Evolutionary conservation across 2,797 vertebrate genomes (phyloP).

Genomic region (Sebastes minor): DNA sequence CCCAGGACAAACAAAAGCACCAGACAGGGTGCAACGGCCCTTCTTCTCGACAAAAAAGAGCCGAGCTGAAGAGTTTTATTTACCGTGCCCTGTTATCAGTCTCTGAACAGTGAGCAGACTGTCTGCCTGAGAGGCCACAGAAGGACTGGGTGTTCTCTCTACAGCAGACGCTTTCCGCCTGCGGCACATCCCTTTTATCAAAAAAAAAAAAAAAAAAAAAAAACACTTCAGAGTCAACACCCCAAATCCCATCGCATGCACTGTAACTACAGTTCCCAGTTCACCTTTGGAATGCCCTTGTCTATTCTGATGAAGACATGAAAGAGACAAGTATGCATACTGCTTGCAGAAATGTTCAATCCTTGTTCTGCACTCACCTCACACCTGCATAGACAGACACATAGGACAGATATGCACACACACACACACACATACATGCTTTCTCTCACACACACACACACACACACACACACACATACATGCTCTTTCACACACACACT

Average conservation of each 20-base stretch:
- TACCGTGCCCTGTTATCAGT: constrained; percentile 95
- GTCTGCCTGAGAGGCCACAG: constrained; percentile 93
- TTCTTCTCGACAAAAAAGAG: constrained; percentile 78
- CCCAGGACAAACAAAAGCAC: constrained; percentile 68
- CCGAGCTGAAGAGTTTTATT: constrained; percentile 92
- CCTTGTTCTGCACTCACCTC: constrained; percentile 63
- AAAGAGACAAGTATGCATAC: constrained; percentile 61
- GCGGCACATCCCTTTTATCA: constrained; percentile 83
- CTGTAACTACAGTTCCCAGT: constrained; percentile 73
- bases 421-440: neutral
- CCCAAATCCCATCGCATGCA: constrained; percentile 67
- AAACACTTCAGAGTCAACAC: constrained; percentile 75
- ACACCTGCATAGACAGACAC: constrained; percentile 69
- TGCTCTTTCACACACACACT: constrained; percentile 9
- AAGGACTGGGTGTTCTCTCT: constrained; percentile 92
- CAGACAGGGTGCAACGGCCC: constrained; percentile 68
- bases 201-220: constrained; percentile 69
- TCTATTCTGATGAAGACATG: constrained; percentile 71
- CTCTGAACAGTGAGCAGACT: constrained; percentile 88
- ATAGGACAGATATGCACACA: constrained; percentile 37
- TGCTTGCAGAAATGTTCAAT: constrained; percentile 49
- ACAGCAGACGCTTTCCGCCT: constrained; percentile 85
- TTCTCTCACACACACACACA: neutral
- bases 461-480: constrained; percentile 38
- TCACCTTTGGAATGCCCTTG: constrained; percentile 77